Conservation (phyloP, 2,113 vertebrate genomes). For the Eptatretus burgeri region DNA sequence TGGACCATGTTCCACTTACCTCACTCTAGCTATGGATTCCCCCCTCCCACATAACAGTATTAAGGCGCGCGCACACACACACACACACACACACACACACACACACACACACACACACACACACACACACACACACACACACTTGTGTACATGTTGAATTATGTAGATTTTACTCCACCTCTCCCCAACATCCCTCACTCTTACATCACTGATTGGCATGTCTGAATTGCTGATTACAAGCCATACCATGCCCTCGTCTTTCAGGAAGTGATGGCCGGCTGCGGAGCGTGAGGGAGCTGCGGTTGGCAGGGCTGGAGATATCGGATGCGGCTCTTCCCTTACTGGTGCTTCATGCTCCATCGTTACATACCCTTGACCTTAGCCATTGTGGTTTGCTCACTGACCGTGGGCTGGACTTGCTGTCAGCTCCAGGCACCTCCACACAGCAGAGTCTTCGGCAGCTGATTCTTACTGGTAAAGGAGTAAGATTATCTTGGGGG, state of each 20-base stretch:
- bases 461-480: conserved; percentile 62
- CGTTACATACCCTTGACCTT: conserved; percentile 68
- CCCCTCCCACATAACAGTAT: background rate
- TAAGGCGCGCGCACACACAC: background rate
- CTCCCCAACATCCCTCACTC: too few species aligned
- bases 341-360: conserved; percentile 85
- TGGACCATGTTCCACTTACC: conserved; percentile 6
- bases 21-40: conserved; percentile 6
- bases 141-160: too few species aligned
- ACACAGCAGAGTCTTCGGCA: conserved; percentile 70
- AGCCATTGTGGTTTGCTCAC: conserved; percentile 67
- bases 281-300: conserved; percentile 62
- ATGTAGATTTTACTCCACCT: too few species aligned
- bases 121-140: too few species aligned
- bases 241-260: too few species aligned
- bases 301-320: conserved; percentile 69
- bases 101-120: too few species aligned
- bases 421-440: conserved; percentile 78
- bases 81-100: background rate
- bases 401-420: conserved; percentile 69
- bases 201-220: too few species aligned
- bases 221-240: too few species aligned
- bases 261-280: conserved; percentile 25
- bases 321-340: conserved; percentile 61
- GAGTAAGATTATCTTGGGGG: background rate